Evolutionary conservation across 1,140 invertebrate genomes (phyloP), one percentile per base, ranked within the genome.

Genomic region (Solenopsis invicta): DNA sequence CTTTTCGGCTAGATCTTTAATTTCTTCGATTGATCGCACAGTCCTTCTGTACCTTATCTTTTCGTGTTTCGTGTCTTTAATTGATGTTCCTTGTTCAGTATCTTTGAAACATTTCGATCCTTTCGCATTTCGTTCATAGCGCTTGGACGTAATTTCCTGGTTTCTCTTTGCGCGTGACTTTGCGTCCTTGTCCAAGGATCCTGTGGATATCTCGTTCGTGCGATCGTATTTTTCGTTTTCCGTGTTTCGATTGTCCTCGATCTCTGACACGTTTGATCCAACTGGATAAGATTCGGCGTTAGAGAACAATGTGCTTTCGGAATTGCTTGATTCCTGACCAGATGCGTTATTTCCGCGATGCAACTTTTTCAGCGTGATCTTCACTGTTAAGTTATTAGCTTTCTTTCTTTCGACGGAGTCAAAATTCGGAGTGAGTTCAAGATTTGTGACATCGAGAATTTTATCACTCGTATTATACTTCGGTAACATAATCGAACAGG

Each of bases 11-110:
- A 93, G 77, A 4, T 88, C 72, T 56, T 91, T 91, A 18, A 93
- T 92, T 21, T 93, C 90, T 41, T 87, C 77, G 45, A 93, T 88
- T 1, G 92, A 89, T 77, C 74, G 80, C 6, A 69, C 80, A 10
- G 10, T 18, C n/a, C 24, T 45, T 34, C 12, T 34, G 56, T 62
- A 13, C 6, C 45, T 12, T 18, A 29, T 66, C 21, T 66, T 16
- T 29, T 64, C 41, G n/a, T 9, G 12, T 10, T 61, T 29, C 0
- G 0, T 12, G 4, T 21, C 48, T 9, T 18, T 13, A 12, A 37
- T 76, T 13, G 12, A 52, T 2, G 41, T 54, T 69, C 6, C 67
- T 34, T 48, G 34, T 18, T n/a, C 64, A 5, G 41, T 16, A 10
- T 91, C 56, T 16, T 54, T 72, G 41, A 88, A 71, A 8, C 21